Percentiles rank a stretch among this genome's conserved stretches.
These are phyloP conservation scores for Drosophila mauritiana DNA, from an alignment of 1,140 invertebrate genomes.

Conservation along the genomic window DNA sequence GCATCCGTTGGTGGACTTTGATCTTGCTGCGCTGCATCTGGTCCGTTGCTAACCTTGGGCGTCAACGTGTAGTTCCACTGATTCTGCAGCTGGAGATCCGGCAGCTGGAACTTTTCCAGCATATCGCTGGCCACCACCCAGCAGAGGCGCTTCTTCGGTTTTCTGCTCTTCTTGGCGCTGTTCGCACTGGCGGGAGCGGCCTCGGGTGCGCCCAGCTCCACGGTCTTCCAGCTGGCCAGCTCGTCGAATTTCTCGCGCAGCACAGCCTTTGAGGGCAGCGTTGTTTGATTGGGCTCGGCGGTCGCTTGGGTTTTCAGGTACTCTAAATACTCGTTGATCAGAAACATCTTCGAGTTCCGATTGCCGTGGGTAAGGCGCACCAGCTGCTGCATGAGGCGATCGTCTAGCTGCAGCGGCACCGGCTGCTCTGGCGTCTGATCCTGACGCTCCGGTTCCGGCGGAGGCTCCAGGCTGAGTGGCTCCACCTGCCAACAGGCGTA, in stretches of 20 bases:
- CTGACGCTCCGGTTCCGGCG: slow-evolving; percentile 29
- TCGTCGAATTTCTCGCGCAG: slow-evolving; percentile 87
- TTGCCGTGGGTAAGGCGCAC: slow-evolving; percentile 90
- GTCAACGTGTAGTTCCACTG: slow-evolving; percentile 85
- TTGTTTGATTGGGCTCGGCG: not conserved
- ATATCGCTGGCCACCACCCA: slow-evolving; percentile 89
- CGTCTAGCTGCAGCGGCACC: slow-evolving; percentile 75
- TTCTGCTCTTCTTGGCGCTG: slow-evolving; percentile 85
- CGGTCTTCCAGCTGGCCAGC: slow-evolving; percentile 87
- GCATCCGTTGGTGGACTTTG: slow-evolving; percentile 23
- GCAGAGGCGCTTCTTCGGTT: slow-evolving; percentile 86
- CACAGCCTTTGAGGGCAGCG: slow-evolving; percentile 74
- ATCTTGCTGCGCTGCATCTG: slow-evolving; percentile 38
- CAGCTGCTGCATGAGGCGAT: slow-evolving; percentile 86
- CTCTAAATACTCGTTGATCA: slow-evolving; percentile 88
- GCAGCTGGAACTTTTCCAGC: slow-evolving; percentile 86
- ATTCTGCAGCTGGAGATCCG: slow-evolving; percentile 86
- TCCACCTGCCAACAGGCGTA: slow-evolving; percentile 83
- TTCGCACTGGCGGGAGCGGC: not conserved
- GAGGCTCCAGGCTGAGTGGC: slow-evolving; percentile 72
- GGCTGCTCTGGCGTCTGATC: slow-evolving; percentile 70
- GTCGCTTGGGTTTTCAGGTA: slow-evolving; percentile 85
- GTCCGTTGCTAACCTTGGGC: slow-evolving; percentile 68
- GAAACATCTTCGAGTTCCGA: slow-evolving; percentile 86
- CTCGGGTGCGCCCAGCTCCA: slow-evolving; percentile 68